These are phyloP conservation scores for Nothoprocta perdicaria DNA, from an alignment of 2,113 vertebrate genomes.

Conservation along the genomic window DNA sequence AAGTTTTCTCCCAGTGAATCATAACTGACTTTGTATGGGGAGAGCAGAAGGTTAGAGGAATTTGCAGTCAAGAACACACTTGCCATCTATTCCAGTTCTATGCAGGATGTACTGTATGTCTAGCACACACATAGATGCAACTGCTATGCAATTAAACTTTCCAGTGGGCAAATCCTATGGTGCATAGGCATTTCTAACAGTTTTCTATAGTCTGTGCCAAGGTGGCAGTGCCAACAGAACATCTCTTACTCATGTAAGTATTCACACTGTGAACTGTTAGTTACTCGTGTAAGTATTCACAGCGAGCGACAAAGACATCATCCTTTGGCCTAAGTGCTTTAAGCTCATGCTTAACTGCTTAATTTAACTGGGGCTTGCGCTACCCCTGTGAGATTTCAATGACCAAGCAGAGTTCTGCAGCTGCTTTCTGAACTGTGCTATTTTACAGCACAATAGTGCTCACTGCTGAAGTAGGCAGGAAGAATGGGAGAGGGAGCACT, in stretches of 20 bases:
- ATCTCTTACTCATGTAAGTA: background rate
- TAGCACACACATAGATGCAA: background rate
- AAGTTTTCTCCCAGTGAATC: background rate
- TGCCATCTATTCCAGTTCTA: background rate
- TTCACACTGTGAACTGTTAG: background rate
- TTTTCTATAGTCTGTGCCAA: background rate
- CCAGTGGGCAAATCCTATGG: background rate
- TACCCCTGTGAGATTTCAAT: background rate
- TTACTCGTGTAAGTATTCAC: background rate
- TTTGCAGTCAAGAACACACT: background rate
- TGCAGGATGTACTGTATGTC: background rate
- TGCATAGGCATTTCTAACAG: background rate
- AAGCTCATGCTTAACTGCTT: background rate
- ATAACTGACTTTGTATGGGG: background rate
- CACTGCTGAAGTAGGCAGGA: background rate
- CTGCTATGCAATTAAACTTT: background rate
- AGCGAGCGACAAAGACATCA: background rate
- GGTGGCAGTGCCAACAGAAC: background rate
- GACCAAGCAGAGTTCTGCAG: background rate
- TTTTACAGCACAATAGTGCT: background rate
- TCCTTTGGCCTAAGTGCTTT: background rate
- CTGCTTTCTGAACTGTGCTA: slow-evolving; percentile 10
- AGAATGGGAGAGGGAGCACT: background rate
- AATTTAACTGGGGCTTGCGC: background rate
- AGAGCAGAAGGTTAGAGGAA: too few species aligned